phyloP scores from a whole-genome alignment of 1,140 invertebrate species.

The Trichogramma pretiosum region DNA sequence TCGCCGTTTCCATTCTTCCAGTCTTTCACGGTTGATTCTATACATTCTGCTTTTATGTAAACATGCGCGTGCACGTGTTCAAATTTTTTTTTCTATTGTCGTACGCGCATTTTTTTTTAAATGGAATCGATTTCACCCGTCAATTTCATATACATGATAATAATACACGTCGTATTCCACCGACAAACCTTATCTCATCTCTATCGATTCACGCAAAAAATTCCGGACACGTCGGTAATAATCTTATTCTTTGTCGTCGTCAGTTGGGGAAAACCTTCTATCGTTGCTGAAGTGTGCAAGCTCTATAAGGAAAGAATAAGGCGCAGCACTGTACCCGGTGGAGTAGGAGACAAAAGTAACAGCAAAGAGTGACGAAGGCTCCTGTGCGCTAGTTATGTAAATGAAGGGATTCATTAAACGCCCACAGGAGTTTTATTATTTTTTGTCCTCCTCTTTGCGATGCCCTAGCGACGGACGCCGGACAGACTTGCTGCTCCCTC shows the following conservation, averaged over 20 bases:
- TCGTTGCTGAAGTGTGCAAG: background rate
- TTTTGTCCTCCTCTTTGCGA: too few species aligned
- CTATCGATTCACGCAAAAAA: conserved; percentile 19
- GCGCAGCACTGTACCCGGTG: background rate
- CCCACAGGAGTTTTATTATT: conserved; percentile 18
- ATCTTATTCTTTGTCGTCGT: conserved; percentile 16
- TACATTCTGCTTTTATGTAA: too few species aligned
- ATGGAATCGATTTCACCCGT: too few species aligned
- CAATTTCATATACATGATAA: too few species aligned
- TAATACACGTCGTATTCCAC: too few species aligned
- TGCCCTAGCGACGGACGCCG: too few species aligned
- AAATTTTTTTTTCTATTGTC: too few species aligned
- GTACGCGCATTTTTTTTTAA: too few species aligned
- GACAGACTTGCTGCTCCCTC: too few species aligned
- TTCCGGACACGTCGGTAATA: conserved; percentile 18
- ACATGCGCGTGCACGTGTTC: too few species aligned
- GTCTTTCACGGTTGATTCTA: too few species aligned
- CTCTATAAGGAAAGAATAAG: conserved; percentile 4
- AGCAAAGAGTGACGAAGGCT: conserved; percentile 8
- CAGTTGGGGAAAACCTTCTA: background rate
- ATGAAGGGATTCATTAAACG: conserved; percentile 17
- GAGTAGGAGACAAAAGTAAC: conserved; percentile 5
- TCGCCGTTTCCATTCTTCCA: too few species aligned
- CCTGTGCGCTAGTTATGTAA: conserved; percentile 18
- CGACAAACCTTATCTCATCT: conserved; percentile 1